Evolutionary conservation across 2,113 vertebrate genomes (phyloP), one percentile per base, ranked within the genome.

Genomic region (Clarias magur): DNA sequence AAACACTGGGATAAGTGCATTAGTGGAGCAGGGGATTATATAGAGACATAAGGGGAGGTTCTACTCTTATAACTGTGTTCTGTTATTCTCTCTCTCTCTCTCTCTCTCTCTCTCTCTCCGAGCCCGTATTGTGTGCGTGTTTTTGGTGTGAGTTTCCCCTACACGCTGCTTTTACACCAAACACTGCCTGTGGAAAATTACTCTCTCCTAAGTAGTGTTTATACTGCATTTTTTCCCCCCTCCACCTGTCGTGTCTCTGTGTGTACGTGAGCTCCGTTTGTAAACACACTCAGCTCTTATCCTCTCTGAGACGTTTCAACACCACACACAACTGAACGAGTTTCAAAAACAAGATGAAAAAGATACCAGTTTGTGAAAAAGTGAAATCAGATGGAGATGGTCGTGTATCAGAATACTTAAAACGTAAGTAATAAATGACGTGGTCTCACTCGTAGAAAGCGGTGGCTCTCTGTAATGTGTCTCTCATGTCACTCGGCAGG

Each of bases 391-490:
- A 15, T 15, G 9, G 62, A 63, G 2, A 38, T 38, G 34, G 9
- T 23, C 25, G 7, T 1, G 67, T 34, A 30, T 34, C 1, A 53
- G 42, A 76, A 53, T 76, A 53, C 1, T 78, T 5, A 13, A 48
- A 42, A 0, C 13, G 3, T 53, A 2, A 48, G 12, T 53, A 48
- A 75, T 53, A 48, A 75, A 75, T 76, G 42, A 21, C 17, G 16
- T 38, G 30, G 13, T 11, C 97, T 94, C 90, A 99, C 98, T 99
- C 96, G 0, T 99, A 99, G 92, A 96, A 98, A 68, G 96, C 95
- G 0, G 97, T 98, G 70, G 98, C 98, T 89, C 94, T 96, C 92
- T 97, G 94, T 72, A 99, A 92, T 0, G 96, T 96, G 84, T 98
- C 97, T 19, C 95, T 95, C 88, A 97, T 96, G 2, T 97, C 97